A percentile compares a stretch with the other conserved stretches of the same genome.
phyloP scores from a whole-genome alignment of 2,797 vertebrate genomes.

The Mycteria americana region DNA sequence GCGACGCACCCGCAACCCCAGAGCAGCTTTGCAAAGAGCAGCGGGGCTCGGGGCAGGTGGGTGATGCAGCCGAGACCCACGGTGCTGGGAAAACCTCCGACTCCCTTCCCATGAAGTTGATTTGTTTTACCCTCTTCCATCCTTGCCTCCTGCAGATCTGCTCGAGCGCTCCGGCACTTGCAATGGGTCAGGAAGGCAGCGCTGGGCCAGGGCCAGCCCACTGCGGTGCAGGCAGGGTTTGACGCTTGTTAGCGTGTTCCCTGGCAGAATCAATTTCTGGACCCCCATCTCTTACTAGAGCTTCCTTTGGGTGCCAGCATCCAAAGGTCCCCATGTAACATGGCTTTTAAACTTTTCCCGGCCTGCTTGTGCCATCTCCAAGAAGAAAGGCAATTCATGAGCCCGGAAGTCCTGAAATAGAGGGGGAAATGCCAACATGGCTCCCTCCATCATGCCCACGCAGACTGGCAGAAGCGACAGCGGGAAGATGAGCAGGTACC shows the following conservation, averaged over 20 bases:
- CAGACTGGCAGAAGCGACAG: neutral
- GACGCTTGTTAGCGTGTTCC: fast-evolving
- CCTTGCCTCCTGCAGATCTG: neutral
- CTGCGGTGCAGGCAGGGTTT: neutral
- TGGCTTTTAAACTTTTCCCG: neutral
- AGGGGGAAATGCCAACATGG: neutral
- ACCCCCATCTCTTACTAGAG: too few species aligned
- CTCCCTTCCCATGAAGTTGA: neutral
- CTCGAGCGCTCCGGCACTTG: fast-evolving
- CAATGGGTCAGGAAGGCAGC: neutral
- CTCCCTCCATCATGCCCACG: neutral
- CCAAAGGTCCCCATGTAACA: neutral
- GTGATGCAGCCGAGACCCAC: neutral
- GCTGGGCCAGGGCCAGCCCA: neutral
- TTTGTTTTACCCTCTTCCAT: neutral
- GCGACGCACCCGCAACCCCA: fast-evolving
- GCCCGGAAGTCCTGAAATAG: neutral
- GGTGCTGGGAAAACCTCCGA: neutral
- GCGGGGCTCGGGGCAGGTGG: neutral
- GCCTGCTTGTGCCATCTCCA: neutral
- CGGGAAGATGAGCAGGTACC: neutral
- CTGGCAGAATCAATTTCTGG: neutral
- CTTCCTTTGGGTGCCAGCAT: neutral
- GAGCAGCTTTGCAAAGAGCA: neutral
- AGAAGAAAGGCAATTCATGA: neutral